Base-by-base conservation (phyloP, 64 coral and sea anemone genomes). In the Actinia tenebrosa region DNA sequence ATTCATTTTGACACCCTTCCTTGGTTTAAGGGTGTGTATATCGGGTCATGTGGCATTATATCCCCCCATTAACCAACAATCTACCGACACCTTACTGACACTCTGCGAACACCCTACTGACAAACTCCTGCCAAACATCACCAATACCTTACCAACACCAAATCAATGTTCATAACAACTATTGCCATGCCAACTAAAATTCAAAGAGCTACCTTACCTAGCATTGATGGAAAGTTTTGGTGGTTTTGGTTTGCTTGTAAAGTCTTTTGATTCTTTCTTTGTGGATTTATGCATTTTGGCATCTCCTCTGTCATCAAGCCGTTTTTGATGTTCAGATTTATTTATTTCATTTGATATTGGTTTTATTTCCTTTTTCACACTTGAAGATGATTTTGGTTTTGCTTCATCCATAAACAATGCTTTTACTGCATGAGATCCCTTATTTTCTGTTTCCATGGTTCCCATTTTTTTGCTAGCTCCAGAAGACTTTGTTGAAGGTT, bases 181-280 rank as follows among this genome's bases (percentile, higher is more conserved):
- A 55, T 55, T 11, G 11, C 53, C 53, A 55, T 55, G 53, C 53
- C 53, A 55, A 55, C 53, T 11, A 55, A 55, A 55, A 55, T 55
- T 55, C 53, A 6, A 8, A 54, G 60, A 55, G 4, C 27, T 84
- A 16, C 15, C 16, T 20, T 63, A 86, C 68, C 68, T 86, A 15
- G 23, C n/a, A 75, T 75, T 87, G 84, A 97, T 87, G 52, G 75
- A 89, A 50, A 96, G 88, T 47, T 93, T 97, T 4, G 94, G 94
- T 78, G 94, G 94, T 86, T 97, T 97, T 42, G 58, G 86, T 44
- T 97, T 97, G 80, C 7, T 88, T 14, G 69, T 68, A 9, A 78
- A 60, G n/a, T 92, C 91, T 64, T 22, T 69, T 25, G 78, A 75
- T 85, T 92, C 91, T 45, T 92, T 88, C 46, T 83, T 92, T 42